A percentile compares a stretch with the other conserved stretches of the same genome.
Evolutionary conservation across 2,888 invertebrate genomes (phyloP).

Genomic region (Brassicogethes aeneus): DNA sequence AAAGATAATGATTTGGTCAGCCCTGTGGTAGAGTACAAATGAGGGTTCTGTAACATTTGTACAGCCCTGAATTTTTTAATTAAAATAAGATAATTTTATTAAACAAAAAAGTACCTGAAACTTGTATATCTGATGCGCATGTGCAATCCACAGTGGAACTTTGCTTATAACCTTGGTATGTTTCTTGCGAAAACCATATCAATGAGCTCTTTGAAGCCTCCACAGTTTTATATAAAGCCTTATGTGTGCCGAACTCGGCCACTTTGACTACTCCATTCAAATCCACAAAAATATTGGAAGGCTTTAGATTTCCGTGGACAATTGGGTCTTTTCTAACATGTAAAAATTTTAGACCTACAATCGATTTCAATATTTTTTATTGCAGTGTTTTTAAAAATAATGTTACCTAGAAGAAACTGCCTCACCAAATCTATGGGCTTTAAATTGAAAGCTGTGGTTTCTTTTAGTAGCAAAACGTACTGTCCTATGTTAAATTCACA

Average conservation of each 20-base stretch:
- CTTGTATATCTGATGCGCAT: conserved; percentile 36
- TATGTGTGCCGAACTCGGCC: conserved; percentile 40
- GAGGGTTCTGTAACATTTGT: too few species aligned
- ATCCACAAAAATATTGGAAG: conserved; percentile 40
- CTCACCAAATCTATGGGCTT: conserved; percentile 26
- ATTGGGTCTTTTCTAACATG: conserved; percentile 34
- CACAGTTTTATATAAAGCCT: conserved; percentile 32
- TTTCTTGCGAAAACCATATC: conserved; percentile 41
- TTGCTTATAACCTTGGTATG: conserved; percentile 24
- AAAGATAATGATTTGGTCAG: conserved; percentile 6
- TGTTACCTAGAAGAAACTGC: conserved; percentile 21
- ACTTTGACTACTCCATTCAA: conserved; percentile 34
- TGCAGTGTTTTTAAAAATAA: not conserved
- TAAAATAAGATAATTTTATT: conserved; percentile 4
- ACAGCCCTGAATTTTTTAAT: too few species aligned
- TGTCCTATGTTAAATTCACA: conserved; percentile 38
- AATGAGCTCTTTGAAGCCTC: conserved; percentile 34
- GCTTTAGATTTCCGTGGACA: conserved; percentile 41
- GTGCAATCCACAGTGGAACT: conserved; percentile 29
- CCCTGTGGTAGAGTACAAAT: too few species aligned
- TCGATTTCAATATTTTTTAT: not conserved
- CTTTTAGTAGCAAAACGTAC: conserved; percentile 29
- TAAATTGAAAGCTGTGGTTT: conserved; percentile 19
- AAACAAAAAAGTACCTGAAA: conserved; percentile 25
- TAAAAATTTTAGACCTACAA: conserved; percentile 30